Evolutionary conservation across 92 coral and sea anemone genomes (phyloP).

Genomic region (Isaurus tuberculatus): DNA sequence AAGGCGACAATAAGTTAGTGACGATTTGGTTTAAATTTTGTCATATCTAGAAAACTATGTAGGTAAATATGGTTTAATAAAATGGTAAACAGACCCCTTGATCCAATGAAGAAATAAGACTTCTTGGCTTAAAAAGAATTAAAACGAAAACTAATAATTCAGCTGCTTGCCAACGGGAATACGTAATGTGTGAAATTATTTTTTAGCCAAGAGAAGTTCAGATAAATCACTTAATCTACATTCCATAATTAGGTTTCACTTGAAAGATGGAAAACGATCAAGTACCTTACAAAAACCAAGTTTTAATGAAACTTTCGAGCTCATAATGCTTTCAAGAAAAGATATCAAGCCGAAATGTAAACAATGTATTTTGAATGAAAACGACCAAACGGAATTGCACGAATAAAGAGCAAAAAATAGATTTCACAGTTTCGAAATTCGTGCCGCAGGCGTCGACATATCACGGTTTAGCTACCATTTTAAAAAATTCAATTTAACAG

Average conservation of each 20-base stretch:
- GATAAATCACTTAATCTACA: background rate
- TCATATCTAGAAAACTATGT: background rate
- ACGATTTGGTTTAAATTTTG: background rate
- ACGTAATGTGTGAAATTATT: background rate
- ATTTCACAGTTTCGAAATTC: conserved; percentile 14
- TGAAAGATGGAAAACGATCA: conserved; percentile 10
- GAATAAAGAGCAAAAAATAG: conserved; percentile 15
- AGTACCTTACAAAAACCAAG: conserved; percentile 19
- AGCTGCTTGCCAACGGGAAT: conserved; percentile 12
- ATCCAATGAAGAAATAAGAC: background rate
- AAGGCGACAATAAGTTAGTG: background rate
- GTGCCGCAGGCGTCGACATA: background rate
- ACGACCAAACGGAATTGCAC: conserved; percentile 31
- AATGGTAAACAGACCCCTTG: background rate
- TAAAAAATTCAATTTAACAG: background rate
- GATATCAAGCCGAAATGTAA: conserved; percentile 44
- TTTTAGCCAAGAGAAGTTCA: background rate
- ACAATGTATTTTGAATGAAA: conserved; percentile 55
- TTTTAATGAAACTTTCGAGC: conserved; percentile 4
- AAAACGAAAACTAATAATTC: background rate
- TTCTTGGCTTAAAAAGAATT: background rate
- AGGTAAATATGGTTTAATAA: background rate
- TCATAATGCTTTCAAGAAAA: conserved; percentile 21
- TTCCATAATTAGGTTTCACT: conserved; percentile 32
- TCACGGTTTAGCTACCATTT: background rate